phyloP scores from a whole-genome alignment of 2,888 invertebrate genomes.

The Spialia ferax region DNA sequence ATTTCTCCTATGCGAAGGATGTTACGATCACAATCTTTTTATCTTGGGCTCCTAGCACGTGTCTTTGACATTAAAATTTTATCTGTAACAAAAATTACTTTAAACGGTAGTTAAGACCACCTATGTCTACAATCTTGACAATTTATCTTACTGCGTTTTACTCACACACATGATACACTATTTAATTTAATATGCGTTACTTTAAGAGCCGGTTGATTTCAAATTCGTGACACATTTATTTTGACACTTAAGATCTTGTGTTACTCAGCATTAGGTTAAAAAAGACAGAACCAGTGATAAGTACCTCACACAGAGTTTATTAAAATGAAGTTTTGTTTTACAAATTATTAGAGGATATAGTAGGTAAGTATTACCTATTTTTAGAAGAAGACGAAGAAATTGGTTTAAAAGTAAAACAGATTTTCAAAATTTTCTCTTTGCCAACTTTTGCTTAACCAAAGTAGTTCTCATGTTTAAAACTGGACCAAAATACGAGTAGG shows the following conservation, averaged over 20 bases:
- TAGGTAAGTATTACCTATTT: too few species aligned
- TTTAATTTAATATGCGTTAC: constrained; percentile 31
- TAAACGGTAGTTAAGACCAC: constrained; percentile 72
- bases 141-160: constrained; percentile 64
- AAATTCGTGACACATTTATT: constrained; percentile 55
- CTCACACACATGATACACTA: constrained; percentile 41
- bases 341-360: too few species aligned
- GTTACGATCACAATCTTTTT: constrained; percentile 33
- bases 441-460: too few species aligned
- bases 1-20: constrained; percentile 28
- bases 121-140: constrained; percentile 66
- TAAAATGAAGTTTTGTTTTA: too few species aligned
- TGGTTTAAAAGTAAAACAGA: too few species aligned
- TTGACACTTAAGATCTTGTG: not conserved
- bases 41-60: constrained; percentile 57
- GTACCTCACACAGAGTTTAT: too few species aligned
- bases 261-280: not conserved
- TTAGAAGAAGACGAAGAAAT: too few species aligned
- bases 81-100: constrained; percentile 55
- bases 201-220: constrained; percentile 50
- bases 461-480: not conserved
- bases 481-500: not conserved
- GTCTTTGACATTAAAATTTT: constrained; percentile 56
- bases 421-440: not conserved
- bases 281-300: too few species aligned